phyloP scores from a whole-genome alignment of 2,888 invertebrate genomes.

The Acanthacorydalis orientalis region DNA sequence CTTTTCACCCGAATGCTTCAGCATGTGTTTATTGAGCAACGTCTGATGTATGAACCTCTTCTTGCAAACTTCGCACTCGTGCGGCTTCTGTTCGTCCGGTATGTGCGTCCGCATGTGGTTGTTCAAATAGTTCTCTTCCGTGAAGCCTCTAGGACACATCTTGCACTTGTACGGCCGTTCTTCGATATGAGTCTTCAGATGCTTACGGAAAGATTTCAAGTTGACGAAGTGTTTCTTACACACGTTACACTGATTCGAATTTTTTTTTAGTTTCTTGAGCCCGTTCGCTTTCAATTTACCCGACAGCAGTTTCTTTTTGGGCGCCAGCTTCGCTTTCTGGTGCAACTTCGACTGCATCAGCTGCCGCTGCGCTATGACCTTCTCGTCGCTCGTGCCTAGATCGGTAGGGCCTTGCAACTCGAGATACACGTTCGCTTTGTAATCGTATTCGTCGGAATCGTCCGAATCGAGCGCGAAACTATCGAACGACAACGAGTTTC shows the following conservation, averaged over 20 bases:
- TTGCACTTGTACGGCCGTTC: conserved; percentile 27
- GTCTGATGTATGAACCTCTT: conserved; percentile 29
- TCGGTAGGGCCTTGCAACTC: neutral
- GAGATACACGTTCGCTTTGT: conserved; percentile 16
- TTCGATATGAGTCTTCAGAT: conserved; percentile 27
- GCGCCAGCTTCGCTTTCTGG: conserved; percentile 12
- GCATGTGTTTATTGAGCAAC: conserved; percentile 26
- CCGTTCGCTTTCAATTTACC: conserved; percentile 7
- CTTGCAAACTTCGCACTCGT: conserved; percentile 28
- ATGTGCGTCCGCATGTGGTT: conserved; percentile 27
- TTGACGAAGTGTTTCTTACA: conserved; percentile 29
- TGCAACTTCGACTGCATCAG: conserved; percentile 22
- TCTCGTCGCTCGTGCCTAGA: conserved; percentile 19
- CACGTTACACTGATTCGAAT: conserved; percentile 24
- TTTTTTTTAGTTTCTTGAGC: conserved; percentile 21
- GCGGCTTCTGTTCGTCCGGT: conserved; percentile 28
- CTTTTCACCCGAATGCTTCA: conserved; percentile 29
- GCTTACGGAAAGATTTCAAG: conserved; percentile 27
- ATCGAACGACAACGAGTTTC: conserved; percentile 17
- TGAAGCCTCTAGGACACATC: conserved; percentile 24
- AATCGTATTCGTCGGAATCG: conserved; percentile 21
- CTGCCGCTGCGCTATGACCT: conserved; percentile 25
- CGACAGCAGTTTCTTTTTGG: conserved; percentile 20
- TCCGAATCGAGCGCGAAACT: conserved; percentile 20
- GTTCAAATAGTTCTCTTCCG: conserved; percentile 28